Evolutionary conservation across 1,140 invertebrate species (phyloP), one percentile per base, ranked within the genome.

Genomic region (Drosophila kohkoa): DNA sequence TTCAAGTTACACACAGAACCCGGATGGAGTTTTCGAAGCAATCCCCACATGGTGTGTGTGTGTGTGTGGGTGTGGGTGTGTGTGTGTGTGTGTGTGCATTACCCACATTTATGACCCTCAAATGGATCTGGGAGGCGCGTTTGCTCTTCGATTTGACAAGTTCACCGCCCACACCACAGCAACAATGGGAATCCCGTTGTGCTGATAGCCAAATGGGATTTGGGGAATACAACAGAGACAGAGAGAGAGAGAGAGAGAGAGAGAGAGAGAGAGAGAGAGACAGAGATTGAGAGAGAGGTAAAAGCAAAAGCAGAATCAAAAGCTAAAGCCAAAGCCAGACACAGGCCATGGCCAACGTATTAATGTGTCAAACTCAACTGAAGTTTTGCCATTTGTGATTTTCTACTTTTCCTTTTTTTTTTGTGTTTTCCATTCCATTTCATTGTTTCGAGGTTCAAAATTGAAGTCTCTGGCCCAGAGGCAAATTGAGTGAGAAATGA

Each of bases 141-240:
- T 45, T 59, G 51, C 66, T 28, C 35, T 55, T 43, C 66, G 70
- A 45, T 71, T 70, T 83, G 71, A 81, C 81, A 80, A 45, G 38
- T 32, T n/a, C 8, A 11, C 49, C 16, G 5, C 49, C 38, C 46
- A 68, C 38, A 8, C 46, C 45, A 4, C 49, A 28, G 41, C 58
- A 28, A 32, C 30, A 32, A 5, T 58, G 32, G 35, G 25, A 13
- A 2, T 7, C 11, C 51, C 49, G 30, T 52, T 52, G 38, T 82
- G 83, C 80, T 88, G 83, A 88, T 88, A 83, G 83, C 83, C 83
- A 75, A 88, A 80, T 75, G 83, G 83, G 83, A 88, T 78, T 89
- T 81, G 80, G 83, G 83, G 83, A 87, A 80, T 87, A 77, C 68
- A 10, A 25, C 20, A 25, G 20, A 25, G 20, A 25, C 20, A 25